Evolutionary conservation across 35 echinoderm and acorn worm species (phyloP).

Genomic region (Patiria miniata): DNA sequence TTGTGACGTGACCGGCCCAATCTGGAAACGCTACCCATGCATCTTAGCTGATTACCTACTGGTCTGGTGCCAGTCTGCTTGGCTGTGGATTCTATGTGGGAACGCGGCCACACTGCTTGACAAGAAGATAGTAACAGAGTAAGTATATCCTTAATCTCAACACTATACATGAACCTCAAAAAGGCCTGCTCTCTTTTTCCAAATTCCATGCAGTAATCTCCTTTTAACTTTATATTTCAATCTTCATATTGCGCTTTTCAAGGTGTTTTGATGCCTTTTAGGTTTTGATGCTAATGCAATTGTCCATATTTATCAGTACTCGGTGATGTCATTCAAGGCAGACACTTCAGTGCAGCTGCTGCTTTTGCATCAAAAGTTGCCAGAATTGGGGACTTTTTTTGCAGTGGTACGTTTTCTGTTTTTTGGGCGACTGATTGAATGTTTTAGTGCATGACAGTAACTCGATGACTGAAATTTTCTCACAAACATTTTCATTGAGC

Average conservation of each 20-base stretch:
- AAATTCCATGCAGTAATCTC: not conserved
- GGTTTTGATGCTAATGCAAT: too few species aligned
- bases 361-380: not conserved
- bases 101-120: conserved; percentile 70
- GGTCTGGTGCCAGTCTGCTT: conserved; percentile 57
- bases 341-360: not conserved
- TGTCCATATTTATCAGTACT: too few species aligned
- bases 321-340: too few species aligned
- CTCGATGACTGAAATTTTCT: too few species aligned
- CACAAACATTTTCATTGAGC: too few species aligned
- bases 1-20: not conserved
- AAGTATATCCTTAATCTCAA: not conserved
- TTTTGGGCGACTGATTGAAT: too few species aligned
- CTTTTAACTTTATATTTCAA: too few species aligned
- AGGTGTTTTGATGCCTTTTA: not conserved
- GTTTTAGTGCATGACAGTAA: too few species aligned
- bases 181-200: not conserved
- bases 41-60: conserved; percentile 6
- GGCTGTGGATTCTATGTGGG: conserved; percentile 79
- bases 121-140: conserved; percentile 53
- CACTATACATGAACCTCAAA: not conserved
- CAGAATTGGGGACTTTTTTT: too few species aligned
- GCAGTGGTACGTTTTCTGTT: too few species aligned
- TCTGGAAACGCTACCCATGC: not conserved
- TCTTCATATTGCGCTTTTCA: not conserved